Percentiles rank a stretch among this genome's conserved stretches.
These are phyloP conservation scores for Lytechinus pictus DNA, from an alignment of 35 echinoderm and acorn worm species.

Conservation along the genomic window DNA sequence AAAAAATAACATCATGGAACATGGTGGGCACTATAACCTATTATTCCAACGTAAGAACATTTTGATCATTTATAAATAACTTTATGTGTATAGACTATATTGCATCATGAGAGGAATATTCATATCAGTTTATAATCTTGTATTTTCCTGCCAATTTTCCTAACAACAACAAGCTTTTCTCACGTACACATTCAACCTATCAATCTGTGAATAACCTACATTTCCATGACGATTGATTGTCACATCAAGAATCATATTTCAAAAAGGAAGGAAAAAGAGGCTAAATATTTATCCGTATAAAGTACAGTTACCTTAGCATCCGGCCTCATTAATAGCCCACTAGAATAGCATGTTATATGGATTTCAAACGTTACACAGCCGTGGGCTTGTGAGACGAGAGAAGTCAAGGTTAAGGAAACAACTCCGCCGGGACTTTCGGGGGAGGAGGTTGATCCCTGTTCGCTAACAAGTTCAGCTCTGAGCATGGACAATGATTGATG, in stretches of 20 bases:
- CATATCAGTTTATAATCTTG: not conserved
- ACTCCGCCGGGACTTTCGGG: slow-evolving; percentile 30
- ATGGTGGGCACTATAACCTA: too few relatives aligned
- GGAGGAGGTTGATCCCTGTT: slow-evolving; percentile 7
- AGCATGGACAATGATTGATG: not conserved
- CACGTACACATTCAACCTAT: not conserved
- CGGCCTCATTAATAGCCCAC: slow-evolving; percentile 8
- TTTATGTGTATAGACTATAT: too few relatives aligned
- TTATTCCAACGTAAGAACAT: too few relatives aligned
- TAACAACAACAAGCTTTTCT: not conserved
- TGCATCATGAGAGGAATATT: not conserved
- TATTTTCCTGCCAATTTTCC: not conserved
- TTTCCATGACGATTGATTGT: not conserved
- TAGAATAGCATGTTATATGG: not conserved
- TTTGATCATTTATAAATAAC: too few relatives aligned
- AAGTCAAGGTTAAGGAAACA: slow-evolving; percentile 35
- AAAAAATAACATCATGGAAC: too few relatives aligned
- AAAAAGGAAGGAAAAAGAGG: slow-evolving; percentile 28
- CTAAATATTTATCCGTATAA: not conserved
- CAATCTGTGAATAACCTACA: not conserved
- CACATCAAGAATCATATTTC: not conserved
- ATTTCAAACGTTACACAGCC: slow-evolving; percentile 8
- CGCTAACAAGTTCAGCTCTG: not conserved
- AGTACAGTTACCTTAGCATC: slow-evolving; percentile 8
- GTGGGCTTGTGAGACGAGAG: slow-evolving; percentile 6